A percentile compares a stretch with the other conserved stretches of the same genome.
Evolutionary conservation across 1,140 invertebrate genomes (phyloP).

Genomic region (Diabrotica virgifera): DNA sequence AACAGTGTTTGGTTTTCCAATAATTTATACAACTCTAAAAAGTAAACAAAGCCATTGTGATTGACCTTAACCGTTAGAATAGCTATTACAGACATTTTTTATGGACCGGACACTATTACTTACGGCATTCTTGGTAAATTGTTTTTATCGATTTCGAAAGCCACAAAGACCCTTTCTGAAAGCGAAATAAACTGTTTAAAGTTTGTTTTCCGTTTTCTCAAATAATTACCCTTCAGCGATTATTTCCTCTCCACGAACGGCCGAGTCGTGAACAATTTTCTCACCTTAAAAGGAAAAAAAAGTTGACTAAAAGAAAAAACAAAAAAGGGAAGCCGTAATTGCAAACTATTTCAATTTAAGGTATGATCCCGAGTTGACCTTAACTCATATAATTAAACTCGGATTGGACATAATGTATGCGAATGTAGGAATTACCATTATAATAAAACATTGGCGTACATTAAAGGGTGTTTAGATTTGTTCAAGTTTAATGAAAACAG

Average conservation of each 20-base stretch:
- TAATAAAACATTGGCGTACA: too few species aligned
- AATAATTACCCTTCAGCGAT: background rate
- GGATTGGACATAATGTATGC: too few species aligned
- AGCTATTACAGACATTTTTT: background rate
- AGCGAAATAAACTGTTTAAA: conserved; percentile 1
- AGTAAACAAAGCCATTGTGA: background rate
- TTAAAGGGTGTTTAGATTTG: too few species aligned
- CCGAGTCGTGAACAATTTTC: background rate
- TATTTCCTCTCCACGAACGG: background rate
- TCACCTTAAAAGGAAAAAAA: background rate
- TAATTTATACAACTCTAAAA: background rate
- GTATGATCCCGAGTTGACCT: background rate
- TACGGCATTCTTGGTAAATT: background rate
- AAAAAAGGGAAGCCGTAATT: background rate
- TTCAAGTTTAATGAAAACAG: too few species aligned
- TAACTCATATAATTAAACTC: background rate
- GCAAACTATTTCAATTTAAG: conserved; percentile 1
- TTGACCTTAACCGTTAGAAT: background rate
- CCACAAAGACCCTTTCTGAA: background rate
- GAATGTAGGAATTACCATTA: too few species aligned
- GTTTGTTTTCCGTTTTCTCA: conserved; percentile 2
- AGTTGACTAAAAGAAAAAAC: background rate
- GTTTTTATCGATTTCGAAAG: background rate
- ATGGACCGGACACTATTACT: background rate
- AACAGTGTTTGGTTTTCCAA: background rate